Percentiles rank a stretch among this genome's conserved stretches.
These are phyloP conservation scores for Brachypalpus laphriformis DNA, from an alignment of 2,888 invertebrate genomes.

Conservation along the genomic window DNA sequence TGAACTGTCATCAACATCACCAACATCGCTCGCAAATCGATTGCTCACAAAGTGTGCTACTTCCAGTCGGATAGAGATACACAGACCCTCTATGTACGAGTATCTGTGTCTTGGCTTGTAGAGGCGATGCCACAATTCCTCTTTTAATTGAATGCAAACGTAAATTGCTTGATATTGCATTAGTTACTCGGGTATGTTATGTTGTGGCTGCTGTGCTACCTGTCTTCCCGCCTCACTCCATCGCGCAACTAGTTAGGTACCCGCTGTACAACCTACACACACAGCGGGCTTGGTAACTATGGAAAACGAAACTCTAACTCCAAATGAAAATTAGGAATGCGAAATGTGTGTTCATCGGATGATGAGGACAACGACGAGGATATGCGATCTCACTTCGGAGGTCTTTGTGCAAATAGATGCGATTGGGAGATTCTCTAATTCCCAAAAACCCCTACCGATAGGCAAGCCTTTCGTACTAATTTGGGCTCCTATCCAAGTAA, in stretches of 20 bases:
- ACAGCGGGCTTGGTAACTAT: background rate
- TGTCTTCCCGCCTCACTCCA: conserved; percentile 6
- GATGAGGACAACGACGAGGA: conserved; percentile 23
- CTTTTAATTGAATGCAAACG: conserved; percentile 74
- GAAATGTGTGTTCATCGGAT: conserved; percentile 61
- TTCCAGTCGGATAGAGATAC: conserved; percentile 1
- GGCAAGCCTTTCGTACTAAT: conserved; percentile 54
- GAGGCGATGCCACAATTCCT: conserved; percentile 53
- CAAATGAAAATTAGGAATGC: conserved; percentile 68
- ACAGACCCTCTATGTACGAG: too few relatives aligned
- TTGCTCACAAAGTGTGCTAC: conserved; percentile 15
- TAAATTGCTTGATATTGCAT: conserved; percentile 70
- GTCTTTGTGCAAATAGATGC: conserved; percentile 42
- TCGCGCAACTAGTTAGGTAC: conserved; percentile 12
- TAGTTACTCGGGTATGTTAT: conserved; percentile 66
- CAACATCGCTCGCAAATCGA: conserved; percentile 52
- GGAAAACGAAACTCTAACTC: conserved; percentile 58
- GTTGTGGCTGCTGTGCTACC: conserved; percentile 58
- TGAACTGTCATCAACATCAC: conserved; percentile 72
- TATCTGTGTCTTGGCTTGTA: background rate
- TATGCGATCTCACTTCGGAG: conserved; percentile 52
- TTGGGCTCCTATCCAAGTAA: conserved; percentile 48
- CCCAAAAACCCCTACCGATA: conserved; percentile 39
- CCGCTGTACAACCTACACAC: conserved; percentile 27
- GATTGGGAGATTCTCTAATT: conserved; percentile 64